Conservation (phyloP, 1,140 invertebrate genomes). For the Heliconius hermathena region DNA sequence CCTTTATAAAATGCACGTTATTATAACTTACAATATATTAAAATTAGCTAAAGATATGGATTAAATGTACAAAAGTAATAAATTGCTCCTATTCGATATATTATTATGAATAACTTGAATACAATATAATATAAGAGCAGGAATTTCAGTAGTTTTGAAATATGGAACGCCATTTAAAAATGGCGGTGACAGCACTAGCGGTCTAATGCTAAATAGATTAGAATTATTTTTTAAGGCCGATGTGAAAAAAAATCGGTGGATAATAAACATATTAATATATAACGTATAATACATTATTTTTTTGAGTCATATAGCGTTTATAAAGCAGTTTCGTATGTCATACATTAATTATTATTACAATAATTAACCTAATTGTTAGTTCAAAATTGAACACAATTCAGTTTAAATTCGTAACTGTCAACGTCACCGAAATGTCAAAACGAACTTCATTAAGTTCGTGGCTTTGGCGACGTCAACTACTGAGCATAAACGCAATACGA, state of each 20-base stretch:
- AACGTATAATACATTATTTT: background rate
- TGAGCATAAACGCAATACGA: background rate
- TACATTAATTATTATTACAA: background rate
- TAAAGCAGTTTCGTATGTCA: background rate
- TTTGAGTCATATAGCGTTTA: slow-evolving; percentile 3
- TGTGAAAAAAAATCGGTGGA: slow-evolving; percentile 12
- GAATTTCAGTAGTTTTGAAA: background rate
- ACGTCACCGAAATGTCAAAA: background rate
- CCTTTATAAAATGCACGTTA: slow-evolving; percentile 53
- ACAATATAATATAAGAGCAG: background rate
- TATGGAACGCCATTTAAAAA: background rate
- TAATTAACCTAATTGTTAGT: slow-evolving; percentile 6
- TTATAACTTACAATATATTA: slow-evolving; percentile 44
- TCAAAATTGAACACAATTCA: slow-evolving; percentile 10
- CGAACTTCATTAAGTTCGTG: background rate
- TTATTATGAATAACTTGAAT: slow-evolving; percentile 11
- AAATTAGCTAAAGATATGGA: slow-evolving; percentile 41
- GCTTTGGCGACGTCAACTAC: background rate
- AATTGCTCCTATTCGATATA: slow-evolving; percentile 43
- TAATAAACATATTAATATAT: slow-evolving; percentile 3
- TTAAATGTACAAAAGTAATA: slow-evolving; percentile 56
- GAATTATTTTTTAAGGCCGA: background rate
- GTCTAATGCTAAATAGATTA: slow-evolving; percentile 2
- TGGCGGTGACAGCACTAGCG: slow-evolving; percentile 10
- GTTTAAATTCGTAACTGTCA: background rate